Conservation (phyloP, 2,113 vertebrate genomes). For the Pogona vitticeps region DNA sequence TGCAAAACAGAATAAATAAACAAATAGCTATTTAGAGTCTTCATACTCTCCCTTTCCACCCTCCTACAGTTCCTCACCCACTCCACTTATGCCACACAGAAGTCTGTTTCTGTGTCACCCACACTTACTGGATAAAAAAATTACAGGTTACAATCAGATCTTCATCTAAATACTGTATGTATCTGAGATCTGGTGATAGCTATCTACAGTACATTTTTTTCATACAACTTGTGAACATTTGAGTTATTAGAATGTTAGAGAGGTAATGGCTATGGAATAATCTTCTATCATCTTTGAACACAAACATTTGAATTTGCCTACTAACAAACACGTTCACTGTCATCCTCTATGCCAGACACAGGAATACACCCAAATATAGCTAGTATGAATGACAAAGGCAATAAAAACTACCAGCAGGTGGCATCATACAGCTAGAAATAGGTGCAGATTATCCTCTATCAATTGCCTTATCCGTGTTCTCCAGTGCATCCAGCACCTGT, state of each 20-base stretch:
- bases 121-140: background rate
- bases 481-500: background rate
- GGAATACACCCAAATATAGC: background rate
- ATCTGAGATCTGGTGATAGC: background rate
- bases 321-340: background rate
- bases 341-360: background rate
- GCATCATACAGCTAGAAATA: constrained; percentile 10
- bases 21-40: background rate
- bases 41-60: background rate
- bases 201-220: background rate
- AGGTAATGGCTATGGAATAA: background rate
- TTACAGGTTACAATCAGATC: background rate
- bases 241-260: background rate
- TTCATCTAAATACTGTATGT: background rate
- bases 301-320: background rate
- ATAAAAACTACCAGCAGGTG: constrained; percentile 17
- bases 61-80: too few species aligned
- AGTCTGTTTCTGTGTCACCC: background rate
- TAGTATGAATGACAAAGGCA: background rate
- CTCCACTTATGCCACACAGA: background rate
- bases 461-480: background rate
- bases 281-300: background rate
- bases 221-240: background rate
- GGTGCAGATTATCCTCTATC: background rate
- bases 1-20: background rate